A percentile compares a stretch with the other conserved stretches of the same genome.
Evolutionary conservation across 1,140 invertebrate genomes (phyloP).

Genomic region (Ericerus pela): DNA sequence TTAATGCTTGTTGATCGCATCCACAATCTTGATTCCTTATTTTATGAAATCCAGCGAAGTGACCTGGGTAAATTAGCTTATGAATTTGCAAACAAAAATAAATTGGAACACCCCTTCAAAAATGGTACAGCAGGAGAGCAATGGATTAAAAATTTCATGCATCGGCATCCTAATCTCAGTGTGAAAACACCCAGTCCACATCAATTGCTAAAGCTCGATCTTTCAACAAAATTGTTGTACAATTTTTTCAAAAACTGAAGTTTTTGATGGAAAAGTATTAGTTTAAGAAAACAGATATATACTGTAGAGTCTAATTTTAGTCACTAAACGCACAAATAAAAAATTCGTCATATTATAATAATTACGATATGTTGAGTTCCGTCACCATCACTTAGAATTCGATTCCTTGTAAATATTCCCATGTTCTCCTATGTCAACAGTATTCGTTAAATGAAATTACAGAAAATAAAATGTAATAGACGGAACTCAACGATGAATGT

Average conservation of each 20-base stretch:
- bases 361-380: too few species aligned
- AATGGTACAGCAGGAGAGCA: constrained; percentile 23
- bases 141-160: constrained; percentile 27
- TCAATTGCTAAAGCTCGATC: constrained; percentile 24
- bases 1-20: neutral
- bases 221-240: constrained; percentile 27
- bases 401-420: too few species aligned
- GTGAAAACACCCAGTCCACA: constrained; percentile 26
- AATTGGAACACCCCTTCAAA: neutral
- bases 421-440: too few species aligned
- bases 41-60: neutral
- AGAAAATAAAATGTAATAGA: too few species aligned
- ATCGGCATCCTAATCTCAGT: constrained; percentile 24
- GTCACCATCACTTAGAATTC: too few species aligned
- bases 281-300: neutral
- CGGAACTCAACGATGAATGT: too few species aligned
- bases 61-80: neutral
- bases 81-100: neutral
- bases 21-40: neutral
- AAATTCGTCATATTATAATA: too few species aligned
- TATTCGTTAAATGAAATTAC: too few species aligned
- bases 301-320: too few species aligned
- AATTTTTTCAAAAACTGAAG: constrained; percentile 20
- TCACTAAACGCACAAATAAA: too few species aligned
- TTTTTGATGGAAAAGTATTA: neutral